phyloP scores from a whole-genome alignment of 1,140 invertebrate genomes.

The Meloidogyne chitwoodi region DNA sequence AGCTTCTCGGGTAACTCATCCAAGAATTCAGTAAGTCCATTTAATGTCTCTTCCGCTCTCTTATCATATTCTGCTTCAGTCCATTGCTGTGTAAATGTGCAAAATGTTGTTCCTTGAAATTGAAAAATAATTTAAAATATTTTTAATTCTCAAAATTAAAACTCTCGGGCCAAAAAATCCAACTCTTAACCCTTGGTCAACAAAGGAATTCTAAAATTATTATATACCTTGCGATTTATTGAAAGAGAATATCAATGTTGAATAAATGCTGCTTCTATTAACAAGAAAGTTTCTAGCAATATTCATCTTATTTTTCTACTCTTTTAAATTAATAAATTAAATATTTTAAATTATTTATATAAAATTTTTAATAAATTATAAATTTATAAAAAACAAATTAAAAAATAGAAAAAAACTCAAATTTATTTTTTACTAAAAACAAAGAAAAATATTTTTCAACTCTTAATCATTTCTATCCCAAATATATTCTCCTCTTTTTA shows the following conservation, averaged over 20 bases:
- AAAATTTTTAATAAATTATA: too few relatives aligned
- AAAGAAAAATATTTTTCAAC: background rate
- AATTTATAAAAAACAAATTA: too few relatives aligned
- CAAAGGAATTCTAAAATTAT: too few relatives aligned
- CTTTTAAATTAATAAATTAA: too few relatives aligned
- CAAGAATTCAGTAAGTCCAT: constrained; percentile 33
- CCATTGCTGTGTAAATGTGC: constrained; percentile 9
- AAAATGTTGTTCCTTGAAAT: background rate
- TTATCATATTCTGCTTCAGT: constrained; percentile 35
- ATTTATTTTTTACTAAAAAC: background rate
- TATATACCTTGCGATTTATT: background rate
- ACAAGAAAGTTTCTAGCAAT: background rate
- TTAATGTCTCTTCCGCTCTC: constrained; percentile 38
- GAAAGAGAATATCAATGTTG: background rate
- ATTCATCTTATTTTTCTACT: background rate
- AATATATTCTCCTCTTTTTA: constrained; percentile 13
- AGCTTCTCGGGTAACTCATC: constrained; percentile 36
- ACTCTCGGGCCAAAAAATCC: background rate
- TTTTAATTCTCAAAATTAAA: background rate
- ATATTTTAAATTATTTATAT: too few relatives aligned
- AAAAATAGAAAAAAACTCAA: too few relatives aligned
- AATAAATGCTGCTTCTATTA: background rate
- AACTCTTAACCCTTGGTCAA: too few relatives aligned
- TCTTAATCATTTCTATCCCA: constrained; percentile 13
- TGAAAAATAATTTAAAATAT: too few relatives aligned